Percentiles rank a stretch among this genome's conserved stretches.
These are phyloP conservation scores for Achroia grisella DNA, from an alignment of 1,140 invertebrate genomes.

Conservation along the genomic window DNA sequence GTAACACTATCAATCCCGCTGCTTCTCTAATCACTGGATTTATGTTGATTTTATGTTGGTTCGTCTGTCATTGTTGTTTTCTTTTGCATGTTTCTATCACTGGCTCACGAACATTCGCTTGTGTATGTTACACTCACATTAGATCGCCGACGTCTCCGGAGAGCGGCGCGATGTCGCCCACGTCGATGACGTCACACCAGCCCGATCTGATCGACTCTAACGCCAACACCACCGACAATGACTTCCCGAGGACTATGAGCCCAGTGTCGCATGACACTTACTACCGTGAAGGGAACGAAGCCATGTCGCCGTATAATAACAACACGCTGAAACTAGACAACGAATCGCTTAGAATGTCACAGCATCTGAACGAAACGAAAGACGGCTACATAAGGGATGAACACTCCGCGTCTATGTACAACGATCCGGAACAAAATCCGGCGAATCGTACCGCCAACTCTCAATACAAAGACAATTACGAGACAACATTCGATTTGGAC, in stretches of 20 bases:
- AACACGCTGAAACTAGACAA: conserved; percentile 66
- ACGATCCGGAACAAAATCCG: conserved; percentile 41
- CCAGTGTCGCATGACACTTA: conserved; percentile 60
- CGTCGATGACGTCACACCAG: conserved; percentile 42
- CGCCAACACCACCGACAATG: conserved; percentile 47
- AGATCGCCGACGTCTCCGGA: conserved; percentile 61
- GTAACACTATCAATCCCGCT: conserved; percentile 1
- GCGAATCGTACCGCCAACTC: conserved; percentile 34
- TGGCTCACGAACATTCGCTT: conserved; percentile 65
- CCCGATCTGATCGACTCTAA: conserved; percentile 41
- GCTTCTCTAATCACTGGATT: conserved; percentile 7
- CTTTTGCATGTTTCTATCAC: conserved; percentile 64
- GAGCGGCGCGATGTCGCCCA: conserved; percentile 62
- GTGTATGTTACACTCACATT: conserved; percentile 49
- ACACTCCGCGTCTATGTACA: conserved; percentile 47
- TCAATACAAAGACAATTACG: conserved; percentile 80
- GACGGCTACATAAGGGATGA: conserved; percentile 57
- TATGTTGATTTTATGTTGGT: conserved; percentile 32
- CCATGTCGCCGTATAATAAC: conserved; percentile 58
- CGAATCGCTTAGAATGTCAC: conserved; percentile 64
- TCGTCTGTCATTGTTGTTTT: conserved; percentile 48
- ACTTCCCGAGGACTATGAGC: conserved; percentile 54
- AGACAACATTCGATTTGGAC: conserved; percentile 88
- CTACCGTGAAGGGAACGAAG: conserved; percentile 38
- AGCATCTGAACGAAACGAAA: conserved; percentile 56